Evolutionary conservation across 2,888 invertebrate genomes (phyloP), one percentile per base, ranked within the genome.

Genomic region (Copidosoma aretas): DNA sequence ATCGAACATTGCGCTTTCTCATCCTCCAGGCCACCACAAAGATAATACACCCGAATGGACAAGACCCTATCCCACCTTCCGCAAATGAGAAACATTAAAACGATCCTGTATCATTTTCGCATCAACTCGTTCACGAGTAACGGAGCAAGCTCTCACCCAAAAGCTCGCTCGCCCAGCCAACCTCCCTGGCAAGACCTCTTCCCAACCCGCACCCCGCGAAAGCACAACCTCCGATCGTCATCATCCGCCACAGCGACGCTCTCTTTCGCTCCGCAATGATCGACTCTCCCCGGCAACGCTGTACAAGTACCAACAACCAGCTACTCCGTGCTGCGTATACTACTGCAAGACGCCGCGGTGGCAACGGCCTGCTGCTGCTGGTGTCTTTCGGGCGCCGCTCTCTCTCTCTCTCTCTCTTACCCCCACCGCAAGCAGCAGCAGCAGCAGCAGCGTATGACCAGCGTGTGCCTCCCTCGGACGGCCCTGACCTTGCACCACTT

Each of bases 401-500:
- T 24, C 60, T 5, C 51, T 56, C 49, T 49, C 61, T 59, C 62
- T 46, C 54, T 52, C 25, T 19, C 60, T 64, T 21, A 32, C 59
- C 49, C 39, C 58, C 41, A 58, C 58, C 58, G 58, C 43, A 14
- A 46, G 8, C 32, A 49, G 19, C 49, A 21, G 46, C 25, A n/a
- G n/a, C n/a, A n/a, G n/a, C n/a, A n/a, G n/a, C n/a, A n/a, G 41
- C 19, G 58, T 39, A 22, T 58, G 58, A 61, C 73, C 65, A 58
- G 53, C 64, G 62, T 68, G 60, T 71, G 67, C 74, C 73, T 76
- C 75, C 76, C 74, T 75, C 75, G 75, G 74, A 73, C 77, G 80
- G 84, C 84, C 85, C 82, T 85, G 84, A 84, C 85, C 84, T 84
- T 84, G 82, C 81, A 76, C 79, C 81, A 81, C 79, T 81, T 81